Evolutionary conservation across 2,888 invertebrate genomes (phyloP).

Genomic region (Rhingia campestris): DNA sequence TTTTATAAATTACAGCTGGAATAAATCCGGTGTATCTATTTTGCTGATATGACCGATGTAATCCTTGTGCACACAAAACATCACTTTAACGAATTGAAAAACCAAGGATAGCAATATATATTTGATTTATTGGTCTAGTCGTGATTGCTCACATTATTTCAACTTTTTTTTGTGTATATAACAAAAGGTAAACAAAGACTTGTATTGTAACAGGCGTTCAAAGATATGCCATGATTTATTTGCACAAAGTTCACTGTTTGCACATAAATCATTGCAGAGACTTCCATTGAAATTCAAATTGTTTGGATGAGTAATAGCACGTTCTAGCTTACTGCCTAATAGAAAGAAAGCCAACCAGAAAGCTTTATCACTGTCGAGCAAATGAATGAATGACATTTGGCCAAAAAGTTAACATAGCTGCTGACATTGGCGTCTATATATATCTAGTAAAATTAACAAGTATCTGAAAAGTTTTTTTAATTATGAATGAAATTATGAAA

Average conservation of each 20-base stretch:
- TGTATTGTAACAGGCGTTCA: neutral
- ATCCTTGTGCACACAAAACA: neutral
- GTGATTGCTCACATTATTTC: neutral
- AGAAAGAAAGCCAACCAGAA: neutral
- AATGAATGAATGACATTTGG: too few species aligned
- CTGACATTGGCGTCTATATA: too few species aligned
- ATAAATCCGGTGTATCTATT: too few species aligned
- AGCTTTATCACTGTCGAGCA: neutral
- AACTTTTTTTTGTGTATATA: neutral
- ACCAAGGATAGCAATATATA: neutral
- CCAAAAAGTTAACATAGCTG: too few species aligned
- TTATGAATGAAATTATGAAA: too few species aligned
- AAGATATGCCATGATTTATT: conserved; percentile 32
- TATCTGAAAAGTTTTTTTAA: too few species aligned
- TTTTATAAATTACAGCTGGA: too few species aligned
- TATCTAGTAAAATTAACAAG: too few species aligned
- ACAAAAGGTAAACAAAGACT: conserved; percentile 1
- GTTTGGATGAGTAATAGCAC: neutral
- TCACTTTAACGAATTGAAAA: neutral
- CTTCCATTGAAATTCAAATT: conserved; percentile 16
- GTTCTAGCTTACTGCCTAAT: neutral
- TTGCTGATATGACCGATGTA: too few species aligned
- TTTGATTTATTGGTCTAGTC: conserved; percentile 24
- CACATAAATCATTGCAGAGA: conserved; percentile 28
- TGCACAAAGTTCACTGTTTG: conserved; percentile 9